Conservation (phyloP, 2,888 invertebrate species). For the Torymus texanus region DNA sequence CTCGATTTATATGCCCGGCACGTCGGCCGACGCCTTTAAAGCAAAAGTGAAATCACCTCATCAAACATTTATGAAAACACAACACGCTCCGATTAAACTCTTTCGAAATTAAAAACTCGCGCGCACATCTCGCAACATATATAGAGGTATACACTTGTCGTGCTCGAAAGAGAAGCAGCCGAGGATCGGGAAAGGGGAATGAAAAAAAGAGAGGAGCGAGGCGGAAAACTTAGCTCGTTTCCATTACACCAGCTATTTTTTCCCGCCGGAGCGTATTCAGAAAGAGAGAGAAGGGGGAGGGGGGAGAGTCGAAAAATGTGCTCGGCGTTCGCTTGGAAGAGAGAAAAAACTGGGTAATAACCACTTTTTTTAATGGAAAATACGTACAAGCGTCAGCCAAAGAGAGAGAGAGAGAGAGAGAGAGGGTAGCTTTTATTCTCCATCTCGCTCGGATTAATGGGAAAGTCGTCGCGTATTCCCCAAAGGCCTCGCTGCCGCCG, state of each 20-base stretch:
- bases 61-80: slow-evolving; percentile 52
- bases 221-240: slow-evolving; percentile 41
- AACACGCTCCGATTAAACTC: slow-evolving; percentile 43
- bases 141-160: no score
- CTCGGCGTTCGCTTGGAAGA: background rate
- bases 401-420: slow-evolving; percentile 7
- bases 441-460: slow-evolving; percentile 49
- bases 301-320: slow-evolving; percentile 36
- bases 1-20: slow-evolving; percentile 17
- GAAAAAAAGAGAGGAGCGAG: slow-evolving; percentile 5
- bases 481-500: slow-evolving; percentile 10
- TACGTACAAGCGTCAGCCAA: slow-evolving; percentile 26
- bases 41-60: slow-evolving; percentile 33
- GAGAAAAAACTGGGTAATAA: slow-evolving; percentile 46
- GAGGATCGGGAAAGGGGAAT: slow-evolving; percentile 18
- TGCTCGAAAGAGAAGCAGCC: background rate
- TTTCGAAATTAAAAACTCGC: slow-evolving; percentile 48
- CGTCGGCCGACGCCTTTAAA: background rate
- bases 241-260: slow-evolving; percentile 44
- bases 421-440: slow-evolving; percentile 13
- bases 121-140: background rate
- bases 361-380: slow-evolving; percentile 54
- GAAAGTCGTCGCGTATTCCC: slow-evolving; percentile 51
- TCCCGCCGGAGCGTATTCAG: slow-evolving; percentile 13
- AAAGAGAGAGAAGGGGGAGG: background rate